Base-by-base conservation (phyloP, 2,113 vertebrate species). In the Desmodus rotundus region DNA sequence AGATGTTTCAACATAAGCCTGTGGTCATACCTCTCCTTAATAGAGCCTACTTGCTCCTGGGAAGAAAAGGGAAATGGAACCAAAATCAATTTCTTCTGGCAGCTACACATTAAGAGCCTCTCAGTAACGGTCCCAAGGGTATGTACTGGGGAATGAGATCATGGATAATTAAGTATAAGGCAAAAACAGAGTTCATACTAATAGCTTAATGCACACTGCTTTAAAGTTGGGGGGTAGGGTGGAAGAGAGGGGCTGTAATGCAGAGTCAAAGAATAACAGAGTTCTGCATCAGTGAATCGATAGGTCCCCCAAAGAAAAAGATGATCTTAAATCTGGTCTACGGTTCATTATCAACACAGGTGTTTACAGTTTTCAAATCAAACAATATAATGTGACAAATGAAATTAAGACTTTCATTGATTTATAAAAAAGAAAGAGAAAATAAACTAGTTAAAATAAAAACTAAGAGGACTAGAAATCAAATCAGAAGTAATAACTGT, bases 21-120 rank as follows among this genome's bases (percentile, higher is more conserved):
- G 93, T 99, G 99, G 87, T 99, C 99, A 0, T 99, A 99, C 0
- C 99, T 99, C 50, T 99, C 99, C 97, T 99, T 99, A 97, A 99
- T 99, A 87, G 99, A 99, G 81, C 99, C 99, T 86, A 99, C 99
- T 97, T 99, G 99, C 97, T 99, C 99, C 99, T 99, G 97, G 72
- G 89, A 96, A 97, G 84, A 58, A 96, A 88, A 98, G 15, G 96
- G 86, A 97, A 95, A 91, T 98, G 54, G 38, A 97, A 93, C 68
- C 22, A 87, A 78, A 95, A 54, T 97, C 68, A 96, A 81, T 93
- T 52, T 94, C 73, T 72, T 38, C 92, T 96, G 26, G 68, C 41
- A 94, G 54, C 47, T 94, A 43, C 50, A 95, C 52, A 85, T 50
- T 43, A 33, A 92, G n/a, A 95, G 4, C 5, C 17, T 87, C 16